Evolutionary conservation across 2,888 invertebrate genomes (phyloP).

Genomic region (Macropis europaea): DNA sequence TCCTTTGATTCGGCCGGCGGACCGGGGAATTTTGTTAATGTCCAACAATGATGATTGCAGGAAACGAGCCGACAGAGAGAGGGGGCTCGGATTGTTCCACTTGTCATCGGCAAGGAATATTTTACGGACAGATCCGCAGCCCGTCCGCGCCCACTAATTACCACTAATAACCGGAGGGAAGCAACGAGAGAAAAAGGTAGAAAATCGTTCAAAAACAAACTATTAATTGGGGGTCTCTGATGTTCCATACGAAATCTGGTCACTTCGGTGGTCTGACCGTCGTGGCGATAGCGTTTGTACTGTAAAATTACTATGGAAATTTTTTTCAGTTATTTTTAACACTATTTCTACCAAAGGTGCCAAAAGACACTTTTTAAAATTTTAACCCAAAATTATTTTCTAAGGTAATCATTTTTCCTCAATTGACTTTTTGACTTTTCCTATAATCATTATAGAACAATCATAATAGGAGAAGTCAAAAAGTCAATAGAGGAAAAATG

Average conservation of each 20-base stretch:
- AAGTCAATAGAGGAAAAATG: no score
- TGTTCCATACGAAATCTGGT: background rate
- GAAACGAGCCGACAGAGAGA: slow-evolving; percentile 66
- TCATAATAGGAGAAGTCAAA: no score
- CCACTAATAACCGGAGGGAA: no score
- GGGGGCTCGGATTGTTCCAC: slow-evolving; percentile 72
- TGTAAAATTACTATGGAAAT: background rate
- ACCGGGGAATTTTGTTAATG: slow-evolving; percentile 45
- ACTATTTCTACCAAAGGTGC: no score
- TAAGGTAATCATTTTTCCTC: no score
- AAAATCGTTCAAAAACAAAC: slow-evolving; percentile 22
- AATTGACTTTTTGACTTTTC: no score
- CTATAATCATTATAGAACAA: no score
- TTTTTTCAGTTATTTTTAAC: no score
- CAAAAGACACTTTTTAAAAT: no score
- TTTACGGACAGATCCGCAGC: slow-evolving; percentile 74
- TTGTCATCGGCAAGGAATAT: slow-evolving; percentile 73
- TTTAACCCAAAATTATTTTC: no score
- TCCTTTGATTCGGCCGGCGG: slow-evolving; percentile 28
- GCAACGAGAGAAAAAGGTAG: slow-evolving; percentile 1
- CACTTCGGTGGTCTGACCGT: no score
- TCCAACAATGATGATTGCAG: slow-evolving; percentile 59
- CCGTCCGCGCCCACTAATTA: slow-evolving; percentile 75
- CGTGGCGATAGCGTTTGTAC: no score
- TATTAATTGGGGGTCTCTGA: slow-evolving; percentile 37